phyloP scores from a whole-genome alignment of 2,888 invertebrate species.

The Himalopsyche anomala region DNA sequence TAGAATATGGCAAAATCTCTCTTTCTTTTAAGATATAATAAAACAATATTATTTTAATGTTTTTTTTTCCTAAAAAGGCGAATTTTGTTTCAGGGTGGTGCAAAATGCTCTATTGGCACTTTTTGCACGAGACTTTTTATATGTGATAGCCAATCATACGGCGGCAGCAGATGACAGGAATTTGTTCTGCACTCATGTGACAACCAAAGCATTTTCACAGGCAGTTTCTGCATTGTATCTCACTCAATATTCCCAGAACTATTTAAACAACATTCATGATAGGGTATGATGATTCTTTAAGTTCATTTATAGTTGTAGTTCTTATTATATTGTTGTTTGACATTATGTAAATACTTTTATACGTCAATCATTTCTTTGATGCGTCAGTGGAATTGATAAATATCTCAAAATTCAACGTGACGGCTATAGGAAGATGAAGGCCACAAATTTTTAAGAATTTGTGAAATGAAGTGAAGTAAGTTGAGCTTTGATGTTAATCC shows the following conservation, averaged over 20 bases:
- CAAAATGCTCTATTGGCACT: constrained; percentile 74
- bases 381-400: too few species aligned
- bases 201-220: constrained; percentile 70
- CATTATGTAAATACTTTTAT: background rate
- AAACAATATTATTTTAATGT: too few species aligned
- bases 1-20: too few species aligned
- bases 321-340: too few species aligned
- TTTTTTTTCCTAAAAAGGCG: background rate
- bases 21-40: too few species aligned
- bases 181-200: constrained; percentile 70
- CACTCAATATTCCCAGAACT: constrained; percentile 71
- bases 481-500: too few species aligned
- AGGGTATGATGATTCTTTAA: constrained; percentile 68
- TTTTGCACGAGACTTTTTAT: constrained; percentile 73
- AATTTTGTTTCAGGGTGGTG: constrained; percentile 69
- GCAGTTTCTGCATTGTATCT: constrained; percentile 73
- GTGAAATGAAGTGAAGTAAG: too few species aligned
- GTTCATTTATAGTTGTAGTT: background rate
- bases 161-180: constrained; percentile 66
- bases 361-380: too few species aligned
- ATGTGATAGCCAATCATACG: constrained; percentile 72
- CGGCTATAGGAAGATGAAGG: too few species aligned
- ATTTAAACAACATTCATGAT: constrained; percentile 70
- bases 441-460: too few species aligned
- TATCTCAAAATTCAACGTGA: too few species aligned